Evolutionary conservation across 2,113 vertebrate species (phyloP), one percentile per base, ranked within the genome.

Genomic region (Gymnogyps californianus): DNA sequence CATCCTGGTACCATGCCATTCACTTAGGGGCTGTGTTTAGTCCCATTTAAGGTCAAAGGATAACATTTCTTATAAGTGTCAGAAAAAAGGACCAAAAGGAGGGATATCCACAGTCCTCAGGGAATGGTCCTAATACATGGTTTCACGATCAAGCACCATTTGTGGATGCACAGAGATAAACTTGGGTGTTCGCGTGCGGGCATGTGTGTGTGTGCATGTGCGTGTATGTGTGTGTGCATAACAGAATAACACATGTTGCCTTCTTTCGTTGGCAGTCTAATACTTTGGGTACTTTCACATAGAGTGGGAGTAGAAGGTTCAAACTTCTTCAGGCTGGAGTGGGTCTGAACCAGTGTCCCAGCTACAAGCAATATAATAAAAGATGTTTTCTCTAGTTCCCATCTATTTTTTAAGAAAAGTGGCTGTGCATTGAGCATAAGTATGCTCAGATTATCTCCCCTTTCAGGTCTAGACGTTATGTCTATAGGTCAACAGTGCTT

Each of bases 181-280:
- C 10, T 4, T 42, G 32, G 7, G 6, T 32, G 17, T 52, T 51
- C 70, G 11, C 6, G 2, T 13, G 31, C 2, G 0, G 25, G 38
- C 1, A 4, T 25, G 10, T 19, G 10, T 26, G 10, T 26, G 26
- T 15, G 15, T 3, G 5, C 7, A 6, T 2, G 2, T 21, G 11
- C 1, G 1, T 42, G 17, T 25, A 8, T 13, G 6, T 32, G 13
- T 28, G 20, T 16, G 7, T 2, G 2, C 15, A 18, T 15, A 51
- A 51, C 31, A 75, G 31, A 64, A 7, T 38, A 58, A 25, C 14
- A 44, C 10, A 14, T 1, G 1, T 70, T 62, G 6, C 15, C 19
- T 67, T 85, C 46, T 51, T 88, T 64, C 2, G 1, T 4, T 55
- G 57, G 2, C 62, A 42, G 36, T 19, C 25, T 58, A 65, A 76